phyloP scores from a whole-genome alignment of 2,113 vertebrate species.

The Haliaeetus leucogaster region DNA sequence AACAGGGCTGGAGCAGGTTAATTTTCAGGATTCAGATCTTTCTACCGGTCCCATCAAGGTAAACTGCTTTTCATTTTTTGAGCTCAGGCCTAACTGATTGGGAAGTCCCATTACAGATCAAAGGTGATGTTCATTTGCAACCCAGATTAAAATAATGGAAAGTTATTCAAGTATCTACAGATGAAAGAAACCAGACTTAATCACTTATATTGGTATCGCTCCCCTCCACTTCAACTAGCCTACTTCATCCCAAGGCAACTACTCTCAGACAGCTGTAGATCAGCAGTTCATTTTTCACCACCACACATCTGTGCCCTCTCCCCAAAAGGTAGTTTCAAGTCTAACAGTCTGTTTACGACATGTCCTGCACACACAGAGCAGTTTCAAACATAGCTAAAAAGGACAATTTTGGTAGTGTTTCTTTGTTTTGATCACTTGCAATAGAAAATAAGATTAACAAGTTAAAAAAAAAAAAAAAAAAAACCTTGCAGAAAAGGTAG shows the following conservation, averaged over 20 bases:
- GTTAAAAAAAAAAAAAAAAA: not conserved
- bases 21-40: not conserved
- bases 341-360: not conserved
- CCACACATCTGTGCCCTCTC: not conserved
- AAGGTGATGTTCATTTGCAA: not conserved
- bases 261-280: not conserved
- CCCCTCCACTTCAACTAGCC: not conserved
- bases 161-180: not conserved
- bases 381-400: not conserved
- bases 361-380: not conserved
- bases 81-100: not conserved
- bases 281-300: not conserved
- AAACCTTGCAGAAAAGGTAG: rapidly evolving
- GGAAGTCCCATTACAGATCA: not conserved
- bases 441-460: not conserved
- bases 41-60: not conserved
- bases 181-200: not conserved
- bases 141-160: not conserved
- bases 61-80: not conserved
- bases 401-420: not conserved
- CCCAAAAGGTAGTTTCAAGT: not conserved
- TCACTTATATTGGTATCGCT: not conserved
- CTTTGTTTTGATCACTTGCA: not conserved
- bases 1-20: not conserved
- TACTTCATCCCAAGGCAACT: not conserved